Evolutionary conservation across 2,113 vertebrate species (phyloP).

Genomic region (Hiodon alosoides): DNA sequence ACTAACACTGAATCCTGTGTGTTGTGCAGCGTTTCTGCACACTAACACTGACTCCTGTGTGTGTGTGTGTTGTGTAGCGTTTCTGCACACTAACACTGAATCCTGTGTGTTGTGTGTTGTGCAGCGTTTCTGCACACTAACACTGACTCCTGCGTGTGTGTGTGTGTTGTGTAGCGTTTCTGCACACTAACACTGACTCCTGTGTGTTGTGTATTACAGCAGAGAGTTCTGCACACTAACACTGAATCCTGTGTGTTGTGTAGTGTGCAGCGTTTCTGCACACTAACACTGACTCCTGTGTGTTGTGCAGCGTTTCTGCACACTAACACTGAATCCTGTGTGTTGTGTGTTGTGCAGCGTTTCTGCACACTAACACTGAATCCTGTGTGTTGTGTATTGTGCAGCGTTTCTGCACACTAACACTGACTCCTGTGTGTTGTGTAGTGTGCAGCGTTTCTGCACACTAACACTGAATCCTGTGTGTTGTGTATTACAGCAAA

Average conservation of each 20-base stretch:
- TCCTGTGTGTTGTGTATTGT: no score
- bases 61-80: not conserved
- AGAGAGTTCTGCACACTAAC: slow-evolving; percentile 31
- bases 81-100: not conserved
- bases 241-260: no score
- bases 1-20: no score
- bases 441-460: not conserved
- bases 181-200: no score
- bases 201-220: slow-evolving; percentile 47
- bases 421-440: no score
- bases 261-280: not conserved
- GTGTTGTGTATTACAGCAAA: slow-evolving; percentile 46
- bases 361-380: no score
- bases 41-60: not conserved
- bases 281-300: no score
- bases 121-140: not conserved
- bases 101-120: not conserved
- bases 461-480: not conserved
- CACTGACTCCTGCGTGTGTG: no score
- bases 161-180: slow-evolving; percentile 3
- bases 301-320: no score
- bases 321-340: no score
- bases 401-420: no score
- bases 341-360: no score
- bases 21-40: not conserved